Evolutionary conservation across 1,140 invertebrate genomes (phyloP).

Genomic region (Papilio glaucus): DNA sequence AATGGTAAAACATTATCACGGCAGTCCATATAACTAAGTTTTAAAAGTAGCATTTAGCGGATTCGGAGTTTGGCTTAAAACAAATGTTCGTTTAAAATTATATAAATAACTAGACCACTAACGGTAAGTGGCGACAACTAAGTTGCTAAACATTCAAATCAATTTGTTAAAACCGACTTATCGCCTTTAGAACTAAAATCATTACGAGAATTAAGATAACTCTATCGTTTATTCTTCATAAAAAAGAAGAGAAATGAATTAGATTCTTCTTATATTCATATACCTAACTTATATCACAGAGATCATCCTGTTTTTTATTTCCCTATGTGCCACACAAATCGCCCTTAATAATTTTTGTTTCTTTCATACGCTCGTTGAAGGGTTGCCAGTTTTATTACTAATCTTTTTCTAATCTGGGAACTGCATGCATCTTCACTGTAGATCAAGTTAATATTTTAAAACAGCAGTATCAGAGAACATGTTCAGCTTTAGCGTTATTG

Average conservation of each 20-base stretch:
- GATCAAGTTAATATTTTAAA: slow-evolving; percentile 8
- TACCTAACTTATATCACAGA: neutral
- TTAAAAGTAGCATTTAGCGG: too few relatives aligned
- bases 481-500: neutral
- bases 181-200: too few relatives aligned
- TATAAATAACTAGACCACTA: too few relatives aligned
- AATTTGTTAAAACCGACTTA: too few relatives aligned
- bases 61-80: too few relatives aligned
- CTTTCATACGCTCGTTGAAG: neutral
- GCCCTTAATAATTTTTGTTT: slow-evolving; percentile 28
- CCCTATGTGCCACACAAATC: slow-evolving; percentile 17
- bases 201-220: neutral
- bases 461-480: neutral
- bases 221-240: neutral
- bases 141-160: too few relatives aligned
- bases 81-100: too few relatives aligned
- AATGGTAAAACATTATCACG: too few relatives aligned
- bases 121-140: too few relatives aligned
- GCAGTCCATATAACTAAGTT: too few relatives aligned
- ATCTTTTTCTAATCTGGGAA: slow-evolving; percentile 16
- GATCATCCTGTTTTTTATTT: neutral
- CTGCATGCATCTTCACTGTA: slow-evolving; percentile 21
- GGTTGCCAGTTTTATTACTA: slow-evolving; percentile 15
- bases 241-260: neutral
- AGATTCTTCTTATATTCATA: neutral